These are phyloP conservation scores for cattle (Bos taurus) DNA, from an alignment of 2,113 vertebrate genomes.

Conservation along the genomic window DNA sequence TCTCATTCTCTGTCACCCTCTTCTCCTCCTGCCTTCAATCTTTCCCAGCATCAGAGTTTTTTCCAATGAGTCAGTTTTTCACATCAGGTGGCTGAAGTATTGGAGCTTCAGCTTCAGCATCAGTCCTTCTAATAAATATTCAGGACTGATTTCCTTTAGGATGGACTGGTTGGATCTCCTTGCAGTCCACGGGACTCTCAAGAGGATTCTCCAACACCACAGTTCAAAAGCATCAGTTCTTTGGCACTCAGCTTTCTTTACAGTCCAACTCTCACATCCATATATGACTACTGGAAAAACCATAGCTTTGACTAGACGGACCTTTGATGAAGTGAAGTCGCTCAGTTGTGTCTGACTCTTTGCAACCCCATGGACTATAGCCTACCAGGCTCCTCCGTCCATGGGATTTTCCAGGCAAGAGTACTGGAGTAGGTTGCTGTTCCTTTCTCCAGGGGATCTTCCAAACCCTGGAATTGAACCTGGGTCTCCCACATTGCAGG, in stretches of 20 bases:
- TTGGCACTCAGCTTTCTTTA: not conserved
- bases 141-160: not conserved
- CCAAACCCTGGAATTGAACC: not conserved
- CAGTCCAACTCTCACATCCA: not conserved
- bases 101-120: not conserved
- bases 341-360: not conserved
- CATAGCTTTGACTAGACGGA: not conserved
- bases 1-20: not conserved
- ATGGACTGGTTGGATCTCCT: not conserved
- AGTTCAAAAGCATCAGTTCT: not conserved
- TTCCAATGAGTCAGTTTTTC: not conserved
- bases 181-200: not conserved
- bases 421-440: not conserved
- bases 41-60: not conserved
- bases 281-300: not conserved
- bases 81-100: not conserved
- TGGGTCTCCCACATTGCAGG: not conserved
- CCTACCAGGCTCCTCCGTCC: not conserved
- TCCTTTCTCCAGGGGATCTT: not conserved
- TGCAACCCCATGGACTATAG: not conserved
- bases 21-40: not conserved
- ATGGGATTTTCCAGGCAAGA: not conserved
- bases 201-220: not conserved
- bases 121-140: not conserved
- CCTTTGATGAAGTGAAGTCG: not conserved